Percentiles rank a stretch among this genome's conserved stretches.
phyloP scores from a whole-genome alignment of 2,888 invertebrate genomes.

The Cryptophagus acutangulus region DNA sequence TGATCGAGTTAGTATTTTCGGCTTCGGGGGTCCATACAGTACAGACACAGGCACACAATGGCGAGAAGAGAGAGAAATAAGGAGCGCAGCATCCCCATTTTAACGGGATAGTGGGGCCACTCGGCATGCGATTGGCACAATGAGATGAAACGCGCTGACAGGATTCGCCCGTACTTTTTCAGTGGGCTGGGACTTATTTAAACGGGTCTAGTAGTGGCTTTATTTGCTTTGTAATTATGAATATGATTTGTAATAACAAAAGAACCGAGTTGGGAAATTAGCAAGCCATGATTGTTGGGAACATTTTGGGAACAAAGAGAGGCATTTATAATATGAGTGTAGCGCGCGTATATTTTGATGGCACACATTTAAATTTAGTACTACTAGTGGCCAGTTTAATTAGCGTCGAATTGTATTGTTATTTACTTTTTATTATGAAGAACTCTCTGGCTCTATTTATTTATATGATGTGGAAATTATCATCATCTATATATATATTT shows the following conservation, averaged over 20 bases:
- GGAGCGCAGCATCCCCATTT: slow-evolving; percentile 17
- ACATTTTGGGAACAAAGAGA: slow-evolving; percentile 43
- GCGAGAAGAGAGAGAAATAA: slow-evolving; percentile 28
- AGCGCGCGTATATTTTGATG: too few relatives aligned
- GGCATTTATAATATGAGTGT: slow-evolving; percentile 43
- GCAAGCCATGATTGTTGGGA: slow-evolving; percentile 45
- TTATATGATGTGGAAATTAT: slow-evolving; percentile 1
- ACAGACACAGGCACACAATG: slow-evolving; percentile 30
- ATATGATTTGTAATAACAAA: slow-evolving; percentile 50
- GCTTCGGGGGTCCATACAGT: slow-evolving; percentile 20
- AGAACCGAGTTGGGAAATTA: slow-evolving; percentile 46
- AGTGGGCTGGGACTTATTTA: slow-evolving; percentile 29
- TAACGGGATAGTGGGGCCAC: slow-evolving; percentile 1
- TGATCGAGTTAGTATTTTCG: slow-evolving; percentile 25
- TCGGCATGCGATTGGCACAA: slow-evolving; percentile 10
- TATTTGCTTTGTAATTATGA: slow-evolving; percentile 51
- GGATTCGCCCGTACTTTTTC: slow-evolving; percentile 17
- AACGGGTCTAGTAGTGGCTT: slow-evolving; percentile 33
- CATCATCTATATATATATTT: slow-evolving; percentile 1
- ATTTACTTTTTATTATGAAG: too few relatives aligned
- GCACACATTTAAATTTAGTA: slow-evolving; percentile 48
- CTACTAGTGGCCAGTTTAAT: slow-evolving; percentile 40
- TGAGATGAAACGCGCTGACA: slow-evolving; percentile 11
- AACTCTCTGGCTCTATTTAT: too few relatives aligned
- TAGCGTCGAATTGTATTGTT: slow-evolving; percentile 37